Percentiles rank a stretch among this genome's conserved stretches.
Evolutionary conservation across 1,140 invertebrate species (phyloP).

Genomic region (silkworm (Bombyx mori)): ASM3026992v2 NC_085130.1:18406001-18406500

Average conservation of each 20-base stretch:
- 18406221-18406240: too few species aligned
- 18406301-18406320: too few species aligned
- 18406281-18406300: too few species aligned
- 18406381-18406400: conserved; percentile 2
- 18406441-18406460: conserved; percentile 44
- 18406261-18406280: too few species aligned
- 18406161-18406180: too few species aligned
- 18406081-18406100: background rate
- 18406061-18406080: conserved; percentile 70
- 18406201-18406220: too few species aligned
- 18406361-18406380: conserved; percentile 6
- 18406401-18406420: conserved; percentile 3
- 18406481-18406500: conserved; percentile 12
- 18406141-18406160: too few species aligned
- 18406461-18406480: conserved; percentile 38
- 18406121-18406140: too few species aligned
- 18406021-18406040: conserved; percentile 27
- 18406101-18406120: too few species aligned
- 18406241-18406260: too few species aligned
- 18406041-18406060: conserved; percentile 73
- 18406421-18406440: conserved; percentile 4
- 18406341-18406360: background rate
- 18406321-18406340: too few species aligned
- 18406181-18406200: too few species aligned
- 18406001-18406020: conserved; percentile 13